Conservation (phyloP, 2,888 invertebrate species). For the Arge pagana region DNA sequence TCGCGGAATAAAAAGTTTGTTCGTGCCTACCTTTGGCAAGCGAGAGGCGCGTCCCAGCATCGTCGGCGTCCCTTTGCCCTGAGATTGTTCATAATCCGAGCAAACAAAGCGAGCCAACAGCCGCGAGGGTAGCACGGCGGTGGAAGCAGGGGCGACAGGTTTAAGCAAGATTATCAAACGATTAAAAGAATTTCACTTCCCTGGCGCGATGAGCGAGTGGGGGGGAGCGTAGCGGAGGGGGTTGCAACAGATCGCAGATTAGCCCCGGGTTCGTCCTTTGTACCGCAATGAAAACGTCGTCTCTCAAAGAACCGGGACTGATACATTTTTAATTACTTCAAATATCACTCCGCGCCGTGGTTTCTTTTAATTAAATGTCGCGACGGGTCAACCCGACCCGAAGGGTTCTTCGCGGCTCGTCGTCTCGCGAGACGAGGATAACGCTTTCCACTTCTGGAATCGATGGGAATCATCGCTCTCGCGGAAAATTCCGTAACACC, state of each 20-base stretch:
- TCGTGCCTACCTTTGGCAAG: not conserved
- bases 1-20: not conserved
- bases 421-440: not conserved
- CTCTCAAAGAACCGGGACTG: constrained; percentile 56
- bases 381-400: too few species aligned
- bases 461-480: too few species aligned
- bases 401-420: constrained; percentile 27
- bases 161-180: constrained; percentile 54
- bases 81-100: constrained; percentile 46
- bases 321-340: constrained; percentile 58
- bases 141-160: constrained; percentile 41
- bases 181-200: constrained; percentile 50
- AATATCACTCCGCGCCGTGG: constrained; percentile 47
- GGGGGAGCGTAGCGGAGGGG: constrained; percentile 20
- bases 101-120: constrained; percentile 45
- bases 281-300: constrained; percentile 48
- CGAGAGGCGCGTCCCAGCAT: constrained; percentile 4
- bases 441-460: too few species aligned
- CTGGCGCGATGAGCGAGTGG: constrained; percentile 19
- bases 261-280: constrained; percentile 52
- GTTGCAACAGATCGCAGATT: constrained; percentile 32
- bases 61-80: constrained; percentile 19
- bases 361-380: constrained; percentile 57
- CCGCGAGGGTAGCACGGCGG: constrained; percentile 37
- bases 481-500: too few species aligned